Conservation (phyloP, 2,113 vertebrate species). For the Dissostichus mawsoni region DNA sequence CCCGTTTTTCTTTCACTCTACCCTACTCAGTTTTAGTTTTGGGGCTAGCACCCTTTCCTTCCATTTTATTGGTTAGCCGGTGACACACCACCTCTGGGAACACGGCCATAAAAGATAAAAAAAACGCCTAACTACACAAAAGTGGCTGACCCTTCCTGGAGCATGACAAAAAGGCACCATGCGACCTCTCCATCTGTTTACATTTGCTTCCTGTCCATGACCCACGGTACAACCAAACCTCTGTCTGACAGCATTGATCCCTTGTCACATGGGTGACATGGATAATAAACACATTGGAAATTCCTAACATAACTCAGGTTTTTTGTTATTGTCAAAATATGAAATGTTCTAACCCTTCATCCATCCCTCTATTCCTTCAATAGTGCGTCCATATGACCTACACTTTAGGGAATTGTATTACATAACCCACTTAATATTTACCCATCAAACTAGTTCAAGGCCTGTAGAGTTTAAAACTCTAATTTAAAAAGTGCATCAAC, state of each 20-base stretch:
- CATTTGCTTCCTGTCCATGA: slow-evolving; percentile 40
- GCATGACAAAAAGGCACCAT: slow-evolving; percentile 32
- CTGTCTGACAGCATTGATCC: neutral
- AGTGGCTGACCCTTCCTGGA: slow-evolving; percentile 18
- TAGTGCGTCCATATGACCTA: neutral
- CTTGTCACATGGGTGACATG: neutral
- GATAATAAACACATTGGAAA: neutral
- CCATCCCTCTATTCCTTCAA: neutral
- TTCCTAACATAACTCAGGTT: neutral
- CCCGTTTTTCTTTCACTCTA: neutral
- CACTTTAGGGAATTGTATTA: neutral
- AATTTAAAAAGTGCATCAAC: slow-evolving; percentile 16
- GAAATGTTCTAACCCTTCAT: neutral
- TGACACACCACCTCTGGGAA: slow-evolving; percentile 68
- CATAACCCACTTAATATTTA: slow-evolving; percentile 29
- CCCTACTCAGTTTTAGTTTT: slow-evolving; percentile 11
- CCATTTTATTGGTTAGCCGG: slow-evolving; percentile 61
- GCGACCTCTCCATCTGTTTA: slow-evolving; percentile 60
- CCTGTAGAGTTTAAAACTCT: neutral
- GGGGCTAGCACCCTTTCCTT: slow-evolving; percentile 46
- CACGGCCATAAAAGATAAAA: slow-evolving; percentile 51
- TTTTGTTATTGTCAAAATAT: neutral
- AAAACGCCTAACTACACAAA: slow-evolving; percentile 49
- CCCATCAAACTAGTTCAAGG: slow-evolving; percentile 20
- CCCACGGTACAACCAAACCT: neutral